Evolutionary conservation across 2,888 invertebrate species (phyloP).

Genomic region (Chrysodeixis includens): DNA sequence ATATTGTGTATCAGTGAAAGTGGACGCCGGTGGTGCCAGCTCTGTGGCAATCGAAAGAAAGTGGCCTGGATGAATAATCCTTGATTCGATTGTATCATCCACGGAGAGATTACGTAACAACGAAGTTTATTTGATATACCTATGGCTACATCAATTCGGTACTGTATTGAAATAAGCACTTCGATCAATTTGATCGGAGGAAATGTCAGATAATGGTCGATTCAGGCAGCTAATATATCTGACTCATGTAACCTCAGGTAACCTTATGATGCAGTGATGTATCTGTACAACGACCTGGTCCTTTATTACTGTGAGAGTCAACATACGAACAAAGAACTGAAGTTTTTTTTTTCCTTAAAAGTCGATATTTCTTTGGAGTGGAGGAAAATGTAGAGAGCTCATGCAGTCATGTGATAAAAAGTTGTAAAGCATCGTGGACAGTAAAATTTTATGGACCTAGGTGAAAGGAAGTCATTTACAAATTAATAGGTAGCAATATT

Average conservation of each 20-base stretch:
- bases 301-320: background rate
- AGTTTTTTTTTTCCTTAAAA: background rate
- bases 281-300: background rate
- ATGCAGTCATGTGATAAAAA: background rate
- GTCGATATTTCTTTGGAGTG: background rate
- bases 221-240: background rate
- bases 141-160: background rate
- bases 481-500: background rate
- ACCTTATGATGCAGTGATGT: background rate
- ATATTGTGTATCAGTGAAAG: slow-evolving; percentile 63
- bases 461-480: background rate
- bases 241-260: background rate
- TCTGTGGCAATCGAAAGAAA: slow-evolving; percentile 64
- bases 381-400: background rate
- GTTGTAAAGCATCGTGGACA: background rate
- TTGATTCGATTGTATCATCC: slow-evolving; percentile 42
- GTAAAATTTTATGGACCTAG: background rate
- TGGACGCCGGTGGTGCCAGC: slow-evolving; percentile 39
- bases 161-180: background rate
- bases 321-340: background rate
- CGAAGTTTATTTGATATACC: slow-evolving; percentile 11
- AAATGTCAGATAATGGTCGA: background rate
- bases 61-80: slow-evolving; percentile 66
- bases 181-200: background rate
- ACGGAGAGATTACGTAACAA: slow-evolving; percentile 36